Conservation (phyloP, 92 coral and sea anemone genomes). For the Pocillopora grandis region DNA sequence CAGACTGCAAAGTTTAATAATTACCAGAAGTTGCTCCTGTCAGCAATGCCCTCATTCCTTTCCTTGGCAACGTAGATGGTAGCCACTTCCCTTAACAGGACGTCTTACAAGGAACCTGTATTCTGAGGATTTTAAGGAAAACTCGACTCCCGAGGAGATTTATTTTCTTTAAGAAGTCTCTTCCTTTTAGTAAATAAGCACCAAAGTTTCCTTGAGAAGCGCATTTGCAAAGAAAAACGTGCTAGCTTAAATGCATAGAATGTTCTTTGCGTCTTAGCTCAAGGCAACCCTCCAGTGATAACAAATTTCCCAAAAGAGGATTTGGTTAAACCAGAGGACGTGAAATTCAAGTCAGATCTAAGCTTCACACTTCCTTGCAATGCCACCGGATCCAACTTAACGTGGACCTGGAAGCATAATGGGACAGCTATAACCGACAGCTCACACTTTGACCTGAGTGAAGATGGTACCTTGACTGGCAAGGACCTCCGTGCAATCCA, state of each 20-base stretch:
- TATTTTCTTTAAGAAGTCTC: too few relatives aligned
- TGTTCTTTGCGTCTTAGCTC: background rate
- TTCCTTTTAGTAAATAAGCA: too few relatives aligned
- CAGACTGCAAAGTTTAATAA: too few relatives aligned
- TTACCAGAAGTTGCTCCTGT: background rate
- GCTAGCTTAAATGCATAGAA: too few relatives aligned
- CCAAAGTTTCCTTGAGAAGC: too few relatives aligned
- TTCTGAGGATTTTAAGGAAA: too few relatives aligned
- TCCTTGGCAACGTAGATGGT: background rate
- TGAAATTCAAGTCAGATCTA: background rate
- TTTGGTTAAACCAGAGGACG: constrained; percentile 29
- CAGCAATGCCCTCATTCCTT: background rate
- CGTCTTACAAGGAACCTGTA: too few relatives aligned
- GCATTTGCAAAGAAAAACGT: too few relatives aligned
- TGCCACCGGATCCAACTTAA: constrained; percentile 44
- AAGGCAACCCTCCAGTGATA: constrained; percentile 22
- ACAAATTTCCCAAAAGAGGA: constrained; percentile 13
- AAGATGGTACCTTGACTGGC: constrained; percentile 27
- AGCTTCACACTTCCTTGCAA: constrained; percentile 18
- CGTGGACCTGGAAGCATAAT: constrained; percentile 45
- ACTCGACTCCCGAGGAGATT: too few relatives aligned
- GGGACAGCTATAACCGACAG: constrained; percentile 12
- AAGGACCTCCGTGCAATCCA: background rate
- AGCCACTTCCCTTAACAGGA: too few relatives aligned
- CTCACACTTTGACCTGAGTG: background rate